Evolutionary conservation across 2,113 vertebrate genomes (phyloP).

Genomic region (Taxidea taxus): DNA sequence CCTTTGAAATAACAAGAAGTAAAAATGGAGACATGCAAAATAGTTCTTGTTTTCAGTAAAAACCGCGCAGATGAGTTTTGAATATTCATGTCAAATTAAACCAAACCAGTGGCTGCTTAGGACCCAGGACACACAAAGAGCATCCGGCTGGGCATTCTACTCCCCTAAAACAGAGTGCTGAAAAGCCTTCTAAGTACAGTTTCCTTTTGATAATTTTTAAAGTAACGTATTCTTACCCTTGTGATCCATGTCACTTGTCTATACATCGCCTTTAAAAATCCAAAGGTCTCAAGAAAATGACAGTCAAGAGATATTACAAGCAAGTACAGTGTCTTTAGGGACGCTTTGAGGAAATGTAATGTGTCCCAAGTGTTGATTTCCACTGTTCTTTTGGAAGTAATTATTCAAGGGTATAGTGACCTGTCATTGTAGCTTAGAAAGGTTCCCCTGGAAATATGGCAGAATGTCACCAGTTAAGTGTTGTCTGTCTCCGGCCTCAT

Average conservation of each 20-base stretch:
- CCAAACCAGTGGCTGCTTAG: neutral
- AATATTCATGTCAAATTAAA: slow-evolving; percentile 6
- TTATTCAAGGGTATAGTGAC: neutral
- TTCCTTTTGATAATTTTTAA: neutral
- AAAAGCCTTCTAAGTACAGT: neutral
- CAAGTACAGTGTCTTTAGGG: neutral
- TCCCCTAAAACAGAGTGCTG: neutral
- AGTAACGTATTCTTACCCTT: neutral
- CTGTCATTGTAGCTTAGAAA: neutral
- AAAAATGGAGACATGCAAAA: neutral
- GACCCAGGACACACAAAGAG: neutral
- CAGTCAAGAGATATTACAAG: neutral
- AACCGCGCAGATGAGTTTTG: neutral
- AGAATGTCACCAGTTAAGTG: neutral
- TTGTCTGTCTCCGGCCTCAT: neutral
- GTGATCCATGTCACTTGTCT: neutral
- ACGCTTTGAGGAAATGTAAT: neutral
- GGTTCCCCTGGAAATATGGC: neutral
- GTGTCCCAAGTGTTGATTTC: neutral
- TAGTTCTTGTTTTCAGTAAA: neutral
- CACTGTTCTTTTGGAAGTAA: neutral
- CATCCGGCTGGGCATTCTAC: neutral
- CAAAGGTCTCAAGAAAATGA: neutral
- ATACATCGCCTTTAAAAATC: neutral
- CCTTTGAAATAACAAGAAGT: neutral